Percentiles rank a stretch among this genome's conserved stretches.
Conservation (phyloP, 35 echinoderm and acorn worm species). For the Heliocidaris erythrogramma region DNA sequence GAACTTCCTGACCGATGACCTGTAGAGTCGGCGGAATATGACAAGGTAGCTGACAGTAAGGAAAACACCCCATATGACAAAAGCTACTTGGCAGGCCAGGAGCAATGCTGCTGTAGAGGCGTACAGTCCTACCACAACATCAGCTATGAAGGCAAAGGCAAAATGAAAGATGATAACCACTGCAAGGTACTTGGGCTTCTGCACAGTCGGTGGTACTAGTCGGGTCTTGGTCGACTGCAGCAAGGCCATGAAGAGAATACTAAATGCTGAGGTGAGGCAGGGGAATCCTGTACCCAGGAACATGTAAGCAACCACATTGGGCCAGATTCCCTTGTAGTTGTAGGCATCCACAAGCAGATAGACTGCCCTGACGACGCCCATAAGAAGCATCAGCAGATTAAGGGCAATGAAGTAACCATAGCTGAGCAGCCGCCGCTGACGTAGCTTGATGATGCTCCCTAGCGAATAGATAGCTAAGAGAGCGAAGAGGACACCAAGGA, state of each 20-base stretch:
- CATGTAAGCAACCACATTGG: conserved; percentile 68
- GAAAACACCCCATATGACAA: conserved; percentile 88
- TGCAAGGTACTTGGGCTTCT: conserved; percentile 68
- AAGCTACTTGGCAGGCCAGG: conserved; percentile 76
- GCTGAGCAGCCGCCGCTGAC: conserved; percentile 73
- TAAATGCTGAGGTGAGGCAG: conserved; percentile 93
- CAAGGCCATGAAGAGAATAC: conserved; percentile 91
- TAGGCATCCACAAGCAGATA: conserved; percentile 95
- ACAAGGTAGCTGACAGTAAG: conserved; percentile 77
- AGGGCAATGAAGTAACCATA: conserved; percentile 87
- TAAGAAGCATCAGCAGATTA: conserved; percentile 78
- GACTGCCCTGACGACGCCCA: conserved; percentile 75
- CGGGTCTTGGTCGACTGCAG: conserved; percentile 84
- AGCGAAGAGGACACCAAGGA: conserved; percentile 71
- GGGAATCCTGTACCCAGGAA: conserved; percentile 92
- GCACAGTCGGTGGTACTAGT: conserved; percentile 78
- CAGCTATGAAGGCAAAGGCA: conserved; percentile 70
- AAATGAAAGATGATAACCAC: conserved; percentile 79
- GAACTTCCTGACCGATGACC: conserved; percentile 61
- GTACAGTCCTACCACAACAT: conserved; percentile 73
- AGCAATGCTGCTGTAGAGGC: conserved; percentile 59
- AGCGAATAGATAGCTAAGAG: conserved; percentile 82
- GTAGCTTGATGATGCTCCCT: conserved; percentile 73
- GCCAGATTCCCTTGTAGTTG: conserved; percentile 70
- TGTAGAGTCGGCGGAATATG: conserved; percentile 88